Base-by-base conservation (phyloP, 2,113 vertebrate species). In the Rhinopomastus cyanomelas region DNA sequence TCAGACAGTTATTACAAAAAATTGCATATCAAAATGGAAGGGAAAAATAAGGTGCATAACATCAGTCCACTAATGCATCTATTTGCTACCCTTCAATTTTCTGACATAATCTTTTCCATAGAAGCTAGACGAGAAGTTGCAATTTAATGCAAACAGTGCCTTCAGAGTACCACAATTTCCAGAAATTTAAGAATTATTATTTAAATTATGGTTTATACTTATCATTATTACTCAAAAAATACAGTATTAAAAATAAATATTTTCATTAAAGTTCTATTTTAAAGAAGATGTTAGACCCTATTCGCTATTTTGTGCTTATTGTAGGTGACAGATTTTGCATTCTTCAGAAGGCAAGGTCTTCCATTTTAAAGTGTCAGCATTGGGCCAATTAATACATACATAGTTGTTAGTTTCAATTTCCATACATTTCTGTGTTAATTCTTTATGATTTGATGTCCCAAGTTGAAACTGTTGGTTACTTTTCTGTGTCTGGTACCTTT, bases 1-100 rank as follows among this genome's bases (percentile, higher is more conserved):
- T 92, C 57, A 94, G 60, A 85, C 16, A 77, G 14, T 59, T 66
- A 39, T 71, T 87, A 62, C 7, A 29, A 52, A 92, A 95, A 88
- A 78, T 81, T 30, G 62, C 22, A 36, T 36, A 88, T 16, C 51
- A 78, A 76, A 91, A 56, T 26, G 21, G 59, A 88, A 92, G 34
- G 74, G 76, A 77, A 92, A 92, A 90, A 36, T 62, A 49, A n/a
- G 60, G 60, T 83, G 36, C 32, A 61, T 72, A 29, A 23, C 76
- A 80, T 53, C 71, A 82, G 62, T 52, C 37, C 39, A 72, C 27
- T 53, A 83, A 85, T 14, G 15, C 12, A 53, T 7, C 14, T 93
- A n/a, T 72, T 34, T 73, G 16, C 64, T 90, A 52, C 36, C 65
- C 27, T 42, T 72, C 46, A 49, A 9, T 76, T 90, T 80, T 39